Conservation (phyloP, 2,113 vertebrate species). For the Nettapus auritus region DNA sequence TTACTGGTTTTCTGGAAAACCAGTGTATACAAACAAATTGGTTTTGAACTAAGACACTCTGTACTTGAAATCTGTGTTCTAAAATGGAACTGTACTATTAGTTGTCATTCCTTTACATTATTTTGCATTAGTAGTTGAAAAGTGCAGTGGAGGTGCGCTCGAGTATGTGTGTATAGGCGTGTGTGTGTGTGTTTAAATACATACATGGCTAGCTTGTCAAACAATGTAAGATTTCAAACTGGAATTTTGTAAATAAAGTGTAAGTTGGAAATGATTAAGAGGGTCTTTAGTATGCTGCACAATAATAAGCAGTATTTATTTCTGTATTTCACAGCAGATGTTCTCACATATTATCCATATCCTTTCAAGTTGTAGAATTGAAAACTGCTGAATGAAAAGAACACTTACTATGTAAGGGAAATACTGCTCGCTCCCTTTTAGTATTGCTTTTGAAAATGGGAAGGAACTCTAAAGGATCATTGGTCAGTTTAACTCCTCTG, state of each 20-base stretch:
- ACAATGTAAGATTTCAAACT: slow-evolving; percentile 31
- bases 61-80: slow-evolving; percentile 8
- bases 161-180: no score
- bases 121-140: slow-evolving; percentile 21
- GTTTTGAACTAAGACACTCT: background rate
- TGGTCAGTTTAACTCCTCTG: slow-evolving; percentile 73
- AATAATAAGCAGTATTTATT: slow-evolving; percentile 55
- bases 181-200: background rate
- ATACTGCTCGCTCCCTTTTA: slow-evolving; percentile 12
- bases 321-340: slow-evolving; percentile 67
- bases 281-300: slow-evolving; percentile 12
- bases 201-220: slow-evolving; percentile 29
- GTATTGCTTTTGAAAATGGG: slow-evolving; percentile 55
- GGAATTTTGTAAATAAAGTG: slow-evolving; percentile 36
- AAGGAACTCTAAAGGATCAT: slow-evolving; percentile 65
- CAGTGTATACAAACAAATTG: background rate
- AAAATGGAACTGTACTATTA: background rate
- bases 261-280: slow-evolving; percentile 59
- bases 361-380: slow-evolving; percentile 63
- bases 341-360: slow-evolving; percentile 66
- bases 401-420: slow-evolving; percentile 58
- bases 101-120: background rate
- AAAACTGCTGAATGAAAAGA: slow-evolving; percentile 65
- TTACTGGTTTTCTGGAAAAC: slow-evolving; percentile 62
- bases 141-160: background rate